Conservation (phyloP, 2,888 invertebrate genomes). For the Xestia c-nigrum region DNA sequence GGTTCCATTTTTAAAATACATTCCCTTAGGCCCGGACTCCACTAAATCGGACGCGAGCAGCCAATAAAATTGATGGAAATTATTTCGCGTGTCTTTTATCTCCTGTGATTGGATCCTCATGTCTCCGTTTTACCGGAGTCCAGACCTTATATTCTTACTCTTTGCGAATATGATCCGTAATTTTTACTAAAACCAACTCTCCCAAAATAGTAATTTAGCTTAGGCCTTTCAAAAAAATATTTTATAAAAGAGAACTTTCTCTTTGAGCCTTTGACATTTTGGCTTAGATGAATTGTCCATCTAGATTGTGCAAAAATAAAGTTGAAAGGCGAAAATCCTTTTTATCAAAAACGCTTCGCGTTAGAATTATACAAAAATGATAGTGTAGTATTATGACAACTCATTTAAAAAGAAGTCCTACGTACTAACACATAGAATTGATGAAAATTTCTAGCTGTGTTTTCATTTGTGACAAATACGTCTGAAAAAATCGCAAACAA, state of each 20-base stretch:
- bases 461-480: neutral
- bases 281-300: neutral
- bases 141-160: neutral
- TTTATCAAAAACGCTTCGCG: neutral
- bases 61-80: neutral
- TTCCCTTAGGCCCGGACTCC: neutral
- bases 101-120: neutral
- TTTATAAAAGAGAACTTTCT: neutral
- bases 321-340: neutral
- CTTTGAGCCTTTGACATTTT: neutral
- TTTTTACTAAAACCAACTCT: neutral
- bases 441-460: neutral
- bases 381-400: slow-evolving; percentile 10
- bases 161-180: slow-evolving; percentile 1
- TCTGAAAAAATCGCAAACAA: neutral
- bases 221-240: neutral
- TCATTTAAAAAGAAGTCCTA: slow-evolving; percentile 15
- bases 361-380: neutral
- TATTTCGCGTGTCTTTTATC: neutral
- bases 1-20: neutral
- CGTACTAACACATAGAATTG: slow-evolving; percentile 10
- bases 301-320: neutral
- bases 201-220: neutral
- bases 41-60: neutral
- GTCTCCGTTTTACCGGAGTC: neutral